Evolutionary conservation across 2,113 vertebrate genomes (phyloP), one percentile per base, ranked within the genome.

Genomic region (Pseudonaja textilis): DNA sequence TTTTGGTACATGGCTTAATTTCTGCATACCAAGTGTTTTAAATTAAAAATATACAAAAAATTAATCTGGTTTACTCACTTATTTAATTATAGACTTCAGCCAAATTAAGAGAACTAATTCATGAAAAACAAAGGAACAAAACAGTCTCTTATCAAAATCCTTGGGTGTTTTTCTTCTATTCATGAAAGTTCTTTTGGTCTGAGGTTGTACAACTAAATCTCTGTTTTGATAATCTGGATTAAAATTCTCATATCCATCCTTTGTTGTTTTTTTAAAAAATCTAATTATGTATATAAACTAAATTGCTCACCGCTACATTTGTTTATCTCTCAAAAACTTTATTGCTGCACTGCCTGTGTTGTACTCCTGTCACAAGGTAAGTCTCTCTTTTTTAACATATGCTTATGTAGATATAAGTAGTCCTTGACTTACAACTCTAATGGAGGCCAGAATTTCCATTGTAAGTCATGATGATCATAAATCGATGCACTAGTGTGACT

Each of bases 111-210:
- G 22, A 22, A 26, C 55, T 81, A 39, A 39, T 86, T 61, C 69
- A 86, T 86, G 20, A 52, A 89, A 89, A 92, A 20, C 61, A 92
- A 92, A 85, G 52, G 42, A 85, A 85, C 10, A 50, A 89, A 89
- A 85, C 39, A 93, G 54, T 12, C 20, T 16, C 34, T 52, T 39
- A 89, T 59, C 55, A 47, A 86, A 89, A 61, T 16, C 42, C 3
- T 50, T 85, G 8, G 29, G 34, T 12, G 81, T 42, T 92, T 29
- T 39, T n/a, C 57, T 64, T n/a, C 69, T 18, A 16, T 92, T 92
- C 85, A 92, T 89, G 85, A 92, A 92, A 89, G 34, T 1, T 57
- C 47, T 14, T 56, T 85, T 89, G 45, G 54, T 50, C 29, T 61
- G 42, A 61, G 42, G 74, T 93, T 93, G 69, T 64, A 25, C n/a